Evolutionary conservation across 2,113 vertebrate species (phyloP), one percentile per base, ranked within the genome.

Genomic region (Panthera leo): DNA sequence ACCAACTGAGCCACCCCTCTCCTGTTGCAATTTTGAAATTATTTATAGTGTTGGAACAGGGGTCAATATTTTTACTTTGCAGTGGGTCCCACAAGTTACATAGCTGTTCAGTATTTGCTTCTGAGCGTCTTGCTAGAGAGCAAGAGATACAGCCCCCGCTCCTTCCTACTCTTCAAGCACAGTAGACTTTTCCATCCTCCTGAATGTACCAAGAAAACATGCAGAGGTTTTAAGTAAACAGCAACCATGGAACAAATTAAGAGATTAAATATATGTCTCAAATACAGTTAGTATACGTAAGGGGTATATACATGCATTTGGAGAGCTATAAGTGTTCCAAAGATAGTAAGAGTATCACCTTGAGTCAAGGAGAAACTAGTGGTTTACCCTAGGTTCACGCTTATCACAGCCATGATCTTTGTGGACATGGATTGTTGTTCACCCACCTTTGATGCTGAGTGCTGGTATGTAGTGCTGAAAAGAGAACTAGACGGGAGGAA

Each of bases 361-460:
- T 95, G 78, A 97, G 63, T 95, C 94, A 97, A 53, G 45, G 82
- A 89, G 85, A 97, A 92, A 94, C 51, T 85, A 31, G 86, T 85
- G 92, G 84, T 95, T 97, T 96, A 86, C 61, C 21, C 25, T 71
- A 25, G 42, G 15, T 89, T 92, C 1, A 0, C 87, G 83, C 63
- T 80, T 79, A 80, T 70, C 84, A 89, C 45, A 97, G n/a, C 18
- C 48, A 29, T 67, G 51, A 53, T 83, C 84, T 97, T 31, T 95
- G 88, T 88, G 45, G 55, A 91, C 21, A 23, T 39, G 67, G 53
- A 63, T 7, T 92, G 36, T 45, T 48, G 45, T 61, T 94, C 75
- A 55, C 5, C 25, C 21, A 31, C 42, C 36, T 84, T 67, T 65
- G 85, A 87, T 96, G 34, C 11, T 34, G n/a, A 70, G 7, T 73